phyloP scores from a whole-genome alignment of 1,140 invertebrate genomes.

The Maconellicoccus hirsutus region DNA sequence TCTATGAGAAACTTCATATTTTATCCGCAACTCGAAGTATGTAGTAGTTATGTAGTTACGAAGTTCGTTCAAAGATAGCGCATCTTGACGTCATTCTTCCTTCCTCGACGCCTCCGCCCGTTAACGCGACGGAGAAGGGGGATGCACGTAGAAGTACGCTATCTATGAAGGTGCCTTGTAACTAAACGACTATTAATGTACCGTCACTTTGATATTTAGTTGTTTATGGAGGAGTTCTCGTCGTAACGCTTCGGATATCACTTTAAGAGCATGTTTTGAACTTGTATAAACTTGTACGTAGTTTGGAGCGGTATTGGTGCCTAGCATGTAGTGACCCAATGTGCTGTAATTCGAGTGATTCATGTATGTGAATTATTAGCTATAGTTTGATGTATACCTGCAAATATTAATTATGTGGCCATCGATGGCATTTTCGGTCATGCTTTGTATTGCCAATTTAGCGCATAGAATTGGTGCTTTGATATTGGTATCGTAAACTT shows the following conservation, averaged over 20 bases:
- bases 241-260: slow-evolving; percentile 14
- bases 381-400: background rate
- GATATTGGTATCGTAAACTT: background rate
- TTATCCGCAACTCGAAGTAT: too few species aligned
- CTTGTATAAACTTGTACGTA: slow-evolving; percentile 1
- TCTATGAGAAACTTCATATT: background rate
- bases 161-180: too few species aligned
- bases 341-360: background rate
- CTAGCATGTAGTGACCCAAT: background rate
- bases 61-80: too few species aligned
- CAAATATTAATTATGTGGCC: background rate
- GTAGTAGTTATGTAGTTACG: too few species aligned
- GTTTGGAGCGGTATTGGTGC: background rate
- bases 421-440: background rate
- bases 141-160: too few species aligned
- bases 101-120: too few species aligned
- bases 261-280: slow-evolving; percentile 19
- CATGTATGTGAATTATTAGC: too few species aligned
- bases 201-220: slow-evolving; percentile 20
- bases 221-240: slow-evolving; percentile 16
- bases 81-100: too few species aligned
- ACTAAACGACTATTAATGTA: background rate
- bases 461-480: background rate
- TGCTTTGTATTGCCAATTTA: background rate
- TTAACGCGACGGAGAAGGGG: too few species aligned